A percentile compares a stretch with the other conserved stretches of the same genome.
phyloP scores from a whole-genome alignment of 2,888 invertebrate genomes.

The Dasypolia templi region DNA sequence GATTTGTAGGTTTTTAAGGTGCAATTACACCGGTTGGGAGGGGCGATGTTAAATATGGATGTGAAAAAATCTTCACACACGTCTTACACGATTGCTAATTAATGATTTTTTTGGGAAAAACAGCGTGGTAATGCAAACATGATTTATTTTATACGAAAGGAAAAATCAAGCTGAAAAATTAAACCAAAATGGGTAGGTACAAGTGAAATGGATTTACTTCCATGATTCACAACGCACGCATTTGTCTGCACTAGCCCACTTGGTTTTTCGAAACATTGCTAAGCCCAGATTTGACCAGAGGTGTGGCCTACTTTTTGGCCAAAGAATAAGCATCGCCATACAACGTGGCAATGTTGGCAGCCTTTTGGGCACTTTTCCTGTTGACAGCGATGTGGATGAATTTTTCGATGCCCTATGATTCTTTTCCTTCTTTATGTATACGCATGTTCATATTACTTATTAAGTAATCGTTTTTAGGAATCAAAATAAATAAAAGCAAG shows the following conservation, averaged over 20 bases:
- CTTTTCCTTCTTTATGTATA: too few relatives aligned
- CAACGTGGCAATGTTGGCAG: too few relatives aligned
- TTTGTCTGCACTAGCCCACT: too few relatives aligned
- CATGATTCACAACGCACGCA: too few relatives aligned
- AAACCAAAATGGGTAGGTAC: background rate
- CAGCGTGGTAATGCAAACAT: background rate
- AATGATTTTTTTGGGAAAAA: background rate
- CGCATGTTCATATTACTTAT: too few relatives aligned
- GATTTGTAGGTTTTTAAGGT: slow-evolving; percentile 8
- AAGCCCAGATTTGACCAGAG: too few relatives aligned
- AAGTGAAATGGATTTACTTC: background rate
- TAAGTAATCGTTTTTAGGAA: background rate
- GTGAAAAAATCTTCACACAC: background rate
- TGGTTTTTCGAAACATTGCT: too few relatives aligned
- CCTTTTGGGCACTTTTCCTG: too few relatives aligned
- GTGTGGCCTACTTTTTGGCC: too few relatives aligned
- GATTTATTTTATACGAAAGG: background rate
- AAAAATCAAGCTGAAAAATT: background rate
- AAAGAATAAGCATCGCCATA: too few relatives aligned
- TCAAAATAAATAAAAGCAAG: background rate
- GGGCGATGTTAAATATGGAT: background rate
- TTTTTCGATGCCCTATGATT: too few relatives aligned
- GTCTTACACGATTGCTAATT: background rate
- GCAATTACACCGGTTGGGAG: background rate
- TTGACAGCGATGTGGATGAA: too few relatives aligned